These are phyloP conservation scores for Lycophotia porphyrea DNA, from an alignment of 2,888 invertebrate genomes.

Conservation along the genomic window DNA sequence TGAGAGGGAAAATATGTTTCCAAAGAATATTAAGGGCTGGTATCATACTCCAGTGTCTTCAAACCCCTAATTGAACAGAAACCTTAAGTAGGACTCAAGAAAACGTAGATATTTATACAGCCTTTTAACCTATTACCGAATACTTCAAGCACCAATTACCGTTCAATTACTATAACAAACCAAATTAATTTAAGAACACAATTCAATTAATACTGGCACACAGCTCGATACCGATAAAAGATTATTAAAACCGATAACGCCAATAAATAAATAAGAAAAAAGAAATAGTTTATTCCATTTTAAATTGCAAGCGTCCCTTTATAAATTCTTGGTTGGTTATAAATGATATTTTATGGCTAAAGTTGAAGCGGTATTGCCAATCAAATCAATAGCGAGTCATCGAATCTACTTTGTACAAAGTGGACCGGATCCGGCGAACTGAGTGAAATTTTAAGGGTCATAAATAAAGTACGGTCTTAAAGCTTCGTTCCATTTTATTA, in stretches of 20 bases:
- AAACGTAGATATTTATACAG: conserved; percentile 13
- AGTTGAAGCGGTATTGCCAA: conserved; percentile 71
- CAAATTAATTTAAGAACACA: conserved; percentile 28
- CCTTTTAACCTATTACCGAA: not conserved
- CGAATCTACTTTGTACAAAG: conserved; percentile 70
- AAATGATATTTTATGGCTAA: conserved; percentile 68
- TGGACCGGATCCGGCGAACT: conserved; percentile 51
- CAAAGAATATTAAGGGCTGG: not conserved
- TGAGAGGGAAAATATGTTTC: not conserved
- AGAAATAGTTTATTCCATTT: conserved; percentile 17
- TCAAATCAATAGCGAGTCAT: conserved; percentile 72
- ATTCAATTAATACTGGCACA: conserved; percentile 1
- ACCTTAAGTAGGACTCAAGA: conserved; percentile 1
- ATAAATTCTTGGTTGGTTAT: conserved; percentile 43
- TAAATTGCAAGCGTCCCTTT: conserved; percentile 32
- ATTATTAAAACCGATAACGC: conserved; percentile 35
- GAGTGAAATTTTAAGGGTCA: conserved; percentile 70
- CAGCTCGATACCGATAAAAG: conserved; percentile 29
- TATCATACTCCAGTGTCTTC: conserved; percentile 11
- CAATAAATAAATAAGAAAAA: conserved; percentile 32
- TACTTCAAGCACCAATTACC: conserved; percentile 24
- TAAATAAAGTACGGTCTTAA: conserved; percentile 66
- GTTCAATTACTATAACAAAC: conserved; percentile 10
- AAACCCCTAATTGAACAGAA: conserved; percentile 28
- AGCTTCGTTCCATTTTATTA: conserved; percentile 40